Base-by-base conservation (phyloP, 2,888 invertebrate genomes). In the Spisula solida region DNA sequence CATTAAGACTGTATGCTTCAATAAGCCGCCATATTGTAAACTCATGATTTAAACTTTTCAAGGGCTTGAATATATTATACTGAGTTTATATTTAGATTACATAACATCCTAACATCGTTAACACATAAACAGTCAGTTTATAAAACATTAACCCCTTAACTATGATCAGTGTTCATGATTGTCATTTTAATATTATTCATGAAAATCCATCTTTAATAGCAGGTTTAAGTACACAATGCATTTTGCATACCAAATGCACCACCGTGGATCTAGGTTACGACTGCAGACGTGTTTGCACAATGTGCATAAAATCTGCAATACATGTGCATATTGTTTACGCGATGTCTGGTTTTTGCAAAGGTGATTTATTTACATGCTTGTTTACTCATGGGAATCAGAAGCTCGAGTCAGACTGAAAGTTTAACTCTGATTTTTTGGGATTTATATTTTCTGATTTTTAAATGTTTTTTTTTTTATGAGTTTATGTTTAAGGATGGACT, bases 261-360 rank as follows among this genome's bases (percentile, higher is more conserved):
- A 51, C 56, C 55, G 34, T 79, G 85, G 78, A 85, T 85, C 85
- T 85, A 85, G 85, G 85, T 85, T 85, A 85, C n/a, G 14, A 29
- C 47, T 75, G 75, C 83, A 83, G 70, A 75, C 83, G 34, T 85
- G 85, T 85, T 31, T 79, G 79, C 85, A 85, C 85, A 31, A 56
- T 85, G 85, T 90, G 90, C 90, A 88, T 85, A 86, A 80, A 86
- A 78, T 88, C 85, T 88, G 88, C 88, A 90, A 55, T 48, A 75
- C 88, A 86, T 90, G 90, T 87, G 88, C 86, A 81, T 84, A 86
- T 86, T 90, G 88, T 90, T 90, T 90, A 90, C 87, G 86, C 85
- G 87, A 41, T 70, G 90, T 88, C 90, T 90, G 87, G 75, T 90
- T 90, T 90, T 90, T 90, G 85, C 86, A 85, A 79, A 88, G 90